Base-by-base conservation (phyloP, 2,888 invertebrate genomes). In the Sthenelais limicola region DNA sequence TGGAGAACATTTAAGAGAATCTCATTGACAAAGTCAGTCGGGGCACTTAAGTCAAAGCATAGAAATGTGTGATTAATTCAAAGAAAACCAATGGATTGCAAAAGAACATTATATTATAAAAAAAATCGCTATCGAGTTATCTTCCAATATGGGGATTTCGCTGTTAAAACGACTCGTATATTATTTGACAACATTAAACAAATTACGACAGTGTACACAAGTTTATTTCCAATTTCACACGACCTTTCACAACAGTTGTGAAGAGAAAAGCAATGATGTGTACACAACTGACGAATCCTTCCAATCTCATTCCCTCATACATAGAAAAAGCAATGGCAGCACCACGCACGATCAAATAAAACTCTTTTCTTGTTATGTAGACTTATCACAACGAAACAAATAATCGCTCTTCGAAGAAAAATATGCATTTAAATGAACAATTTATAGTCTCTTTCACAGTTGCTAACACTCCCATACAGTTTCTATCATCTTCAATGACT, bases 201-300 rank as follows among this genome's bases (percentile, higher is more conserved):
- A 18, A 12, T 43, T 43, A 18, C 9, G 62, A 62, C 62, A 62
- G 62, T 62, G 62, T 62, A 62, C 62, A 62, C 62, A 62, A 38
- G 62, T 62, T 62, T 62, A 62, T 62, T 62, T 56, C 21, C 32
- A 35, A 38, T 4, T 62, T 62, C 67, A 67, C 48, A 67, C 67
- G 48, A 48, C 48, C 67, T 47, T 67, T 67, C 67, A 67, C 67
- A 67, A 67, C 67, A 18, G 18, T 67, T 48, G 67, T 67, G 47
- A 67, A 67, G 67, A 67, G 62, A 38, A 62, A 62, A 62, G 62
- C 62, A 62, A 62, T 62, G 62, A 38, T 62, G 62, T 62, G 62
- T 62, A 38, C 38, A 62, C 62, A 62, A 21, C 62, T 26, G 38
- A 62, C 38, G 5, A n/a, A n/a, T n/a, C n/a, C n/a, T n/a, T n/a